A percentile compares a stretch with the other conserved stretches of the same genome.
These are phyloP conservation scores for Luscinia luscinia DNA, from an alignment of 2,797 vertebrate genomes.

Conservation along the genomic window DNA sequence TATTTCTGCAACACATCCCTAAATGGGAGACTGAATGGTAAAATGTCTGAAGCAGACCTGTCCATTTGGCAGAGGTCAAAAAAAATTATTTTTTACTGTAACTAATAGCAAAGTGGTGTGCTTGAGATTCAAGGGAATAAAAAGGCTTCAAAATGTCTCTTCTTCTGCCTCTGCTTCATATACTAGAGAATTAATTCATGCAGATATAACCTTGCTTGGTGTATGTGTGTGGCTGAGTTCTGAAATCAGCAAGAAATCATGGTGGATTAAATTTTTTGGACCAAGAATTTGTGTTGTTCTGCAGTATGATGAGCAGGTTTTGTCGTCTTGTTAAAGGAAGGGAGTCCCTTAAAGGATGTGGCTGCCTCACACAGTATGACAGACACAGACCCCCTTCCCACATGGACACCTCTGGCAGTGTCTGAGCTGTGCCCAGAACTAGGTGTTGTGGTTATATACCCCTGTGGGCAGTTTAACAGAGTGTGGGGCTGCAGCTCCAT, in stretches of 20 bases:
- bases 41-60: neutral
- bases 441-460: neutral
- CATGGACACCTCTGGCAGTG: fast-evolving
- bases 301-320: neutral
- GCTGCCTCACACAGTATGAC: neutral
- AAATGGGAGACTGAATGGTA: neutral
- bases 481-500: neutral
- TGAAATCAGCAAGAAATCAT: neutral
- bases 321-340: neutral
- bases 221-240: neutral
- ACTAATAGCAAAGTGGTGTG: neutral
- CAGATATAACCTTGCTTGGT: neutral
- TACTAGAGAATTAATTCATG: neutral
- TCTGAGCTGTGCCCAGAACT: neutral
- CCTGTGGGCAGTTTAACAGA: neutral
- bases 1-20: neutral
- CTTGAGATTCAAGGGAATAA: neutral
- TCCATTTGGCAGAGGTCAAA: neutral
- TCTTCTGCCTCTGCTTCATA: fast-evolving
- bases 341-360: neutral
- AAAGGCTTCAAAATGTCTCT: neutral
- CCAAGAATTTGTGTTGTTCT: neutral
- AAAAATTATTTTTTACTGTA: neutral
- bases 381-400: neutral
- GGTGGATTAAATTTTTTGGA: neutral